These are phyloP conservation scores for Pollenia griseotomentosa DNA, from an alignment of 2,888 invertebrate genomes.

Conservation along the genomic window DNA sequence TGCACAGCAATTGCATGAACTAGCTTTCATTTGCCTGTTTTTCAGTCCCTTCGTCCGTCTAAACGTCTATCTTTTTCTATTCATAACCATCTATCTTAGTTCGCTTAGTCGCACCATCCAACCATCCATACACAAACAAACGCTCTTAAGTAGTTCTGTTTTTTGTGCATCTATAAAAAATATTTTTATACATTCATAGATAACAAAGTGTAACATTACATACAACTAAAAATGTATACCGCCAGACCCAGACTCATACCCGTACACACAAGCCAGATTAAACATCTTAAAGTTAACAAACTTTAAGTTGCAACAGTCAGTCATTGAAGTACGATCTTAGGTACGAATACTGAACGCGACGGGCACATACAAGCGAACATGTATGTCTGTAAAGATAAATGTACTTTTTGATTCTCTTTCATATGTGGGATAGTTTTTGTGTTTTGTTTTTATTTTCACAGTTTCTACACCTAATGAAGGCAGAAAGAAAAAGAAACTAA, in stretches of 20 bases:
- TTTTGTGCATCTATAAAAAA: constrained; percentile 26
- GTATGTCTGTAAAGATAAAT: constrained; percentile 1
- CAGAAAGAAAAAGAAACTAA: constrained; percentile 1
- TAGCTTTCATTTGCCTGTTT: constrained; percentile 27
- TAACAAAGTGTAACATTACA: constrained; percentile 54
- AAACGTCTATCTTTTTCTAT: constrained; percentile 3
- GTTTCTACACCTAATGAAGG: constrained; percentile 23
- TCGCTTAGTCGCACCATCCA: constrained; percentile 20
- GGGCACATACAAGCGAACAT: neutral
- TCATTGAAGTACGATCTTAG: neutral
- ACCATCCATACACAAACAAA: neutral
- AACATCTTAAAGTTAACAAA: constrained; percentile 68
- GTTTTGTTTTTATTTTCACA: constrained; percentile 1
- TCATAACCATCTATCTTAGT: constrained; percentile 19
- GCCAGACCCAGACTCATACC: neutral
- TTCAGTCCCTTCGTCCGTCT: neutral
- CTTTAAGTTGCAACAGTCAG: constrained; percentile 51
- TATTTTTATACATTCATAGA: constrained; percentile 33
- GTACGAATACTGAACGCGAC: neutral
- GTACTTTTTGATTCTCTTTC: constrained; percentile 1
- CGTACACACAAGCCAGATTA: constrained; percentile 58
- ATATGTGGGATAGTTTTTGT: constrained; percentile 40
- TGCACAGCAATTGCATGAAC: constrained; percentile 49
- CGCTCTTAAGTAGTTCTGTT: neutral
- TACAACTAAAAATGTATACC: constrained; percentile 25